Conservation (phyloP, 2,888 invertebrate genomes). For the Spodoptera exigua region DNA sequence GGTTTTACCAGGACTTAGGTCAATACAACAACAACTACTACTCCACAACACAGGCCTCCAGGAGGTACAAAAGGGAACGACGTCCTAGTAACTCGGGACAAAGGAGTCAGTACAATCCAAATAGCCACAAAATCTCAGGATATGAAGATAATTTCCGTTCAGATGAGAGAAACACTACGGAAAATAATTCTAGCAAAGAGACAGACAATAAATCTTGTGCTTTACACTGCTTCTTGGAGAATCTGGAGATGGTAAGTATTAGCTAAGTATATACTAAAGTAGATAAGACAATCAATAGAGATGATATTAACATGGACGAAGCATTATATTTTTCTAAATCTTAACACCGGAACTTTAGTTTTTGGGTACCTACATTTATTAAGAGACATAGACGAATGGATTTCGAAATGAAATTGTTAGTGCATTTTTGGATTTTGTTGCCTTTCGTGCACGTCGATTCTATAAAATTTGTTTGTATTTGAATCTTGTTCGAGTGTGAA, state of each 20-base stretch:
- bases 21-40: constrained; percentile 67
- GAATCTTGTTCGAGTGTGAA: too few relatives aligned
- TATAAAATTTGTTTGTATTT: too few relatives aligned
- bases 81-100: constrained; percentile 79
- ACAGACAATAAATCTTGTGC: constrained; percentile 85
- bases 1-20: constrained; percentile 60
- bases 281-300: too few relatives aligned
- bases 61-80: constrained; percentile 76
- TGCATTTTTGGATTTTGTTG: neutral
- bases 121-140: constrained; percentile 66
- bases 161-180: constrained; percentile 69
- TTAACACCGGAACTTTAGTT: too few relatives aligned
- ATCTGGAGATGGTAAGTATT: constrained; percentile 90
- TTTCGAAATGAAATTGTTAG: too few relatives aligned
- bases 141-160: constrained; percentile 65
- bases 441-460: too few relatives aligned
- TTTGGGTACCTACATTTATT: too few relatives aligned
- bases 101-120: constrained; percentile 84
- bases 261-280: too few relatives aligned
- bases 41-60: constrained; percentile 65
- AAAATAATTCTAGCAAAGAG: constrained; percentile 69
- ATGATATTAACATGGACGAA: too few relatives aligned
- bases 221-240: constrained; percentile 92
- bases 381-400: too few relatives aligned
- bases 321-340: too few relatives aligned